Conservation (phyloP, 2,888 invertebrate species). For the Netelia inedita region DNA sequence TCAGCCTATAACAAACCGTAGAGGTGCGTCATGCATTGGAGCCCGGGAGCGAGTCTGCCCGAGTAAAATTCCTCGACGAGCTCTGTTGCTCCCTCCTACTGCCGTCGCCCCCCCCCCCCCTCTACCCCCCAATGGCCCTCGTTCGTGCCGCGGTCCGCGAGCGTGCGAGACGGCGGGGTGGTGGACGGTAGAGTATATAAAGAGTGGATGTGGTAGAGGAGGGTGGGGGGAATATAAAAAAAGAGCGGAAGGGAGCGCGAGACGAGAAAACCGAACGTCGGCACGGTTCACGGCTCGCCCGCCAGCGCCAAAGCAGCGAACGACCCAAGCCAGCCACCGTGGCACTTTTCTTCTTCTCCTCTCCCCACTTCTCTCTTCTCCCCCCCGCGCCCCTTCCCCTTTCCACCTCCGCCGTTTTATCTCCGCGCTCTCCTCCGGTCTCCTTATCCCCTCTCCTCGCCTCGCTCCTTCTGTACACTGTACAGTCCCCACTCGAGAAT, state of each 20-base stretch:
- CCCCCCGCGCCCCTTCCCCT: constrained; percentile 32
- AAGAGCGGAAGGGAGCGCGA: constrained; percentile 29
- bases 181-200: constrained; percentile 14
- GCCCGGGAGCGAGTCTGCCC: constrained; percentile 82
- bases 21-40: constrained; percentile 70
- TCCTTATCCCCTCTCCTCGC: constrained; percentile 30
- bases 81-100: constrained; percentile 6
- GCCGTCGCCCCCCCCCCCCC: constrained; percentile 14
- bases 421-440: constrained; percentile 15
- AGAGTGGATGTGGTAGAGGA: constrained; percentile 22
- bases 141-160: constrained; percentile 39
- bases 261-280: constrained; percentile 65
- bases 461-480: constrained; percentile 51
- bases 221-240: constrained; percentile 23
- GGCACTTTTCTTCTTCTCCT: constrained; percentile 80
- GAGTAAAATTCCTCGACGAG: constrained; percentile 83
- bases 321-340: constrained; percentile 82
- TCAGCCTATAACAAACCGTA: constrained; percentile 36
- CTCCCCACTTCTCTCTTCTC: constrained; percentile 63
- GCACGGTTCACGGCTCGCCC: constrained; percentile 80
- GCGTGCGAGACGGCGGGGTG: not conserved
- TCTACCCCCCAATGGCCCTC: constrained; percentile 41
- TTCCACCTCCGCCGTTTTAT: constrained; percentile 33
- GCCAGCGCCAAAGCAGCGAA: constrained; percentile 74
- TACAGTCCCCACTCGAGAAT: constrained; percentile 70